Evolutionary conservation across 2,888 invertebrate genomes (phyloP), one percentile per base, ranked within the genome.

Genomic region (Xestia c-nigrum): DNA sequence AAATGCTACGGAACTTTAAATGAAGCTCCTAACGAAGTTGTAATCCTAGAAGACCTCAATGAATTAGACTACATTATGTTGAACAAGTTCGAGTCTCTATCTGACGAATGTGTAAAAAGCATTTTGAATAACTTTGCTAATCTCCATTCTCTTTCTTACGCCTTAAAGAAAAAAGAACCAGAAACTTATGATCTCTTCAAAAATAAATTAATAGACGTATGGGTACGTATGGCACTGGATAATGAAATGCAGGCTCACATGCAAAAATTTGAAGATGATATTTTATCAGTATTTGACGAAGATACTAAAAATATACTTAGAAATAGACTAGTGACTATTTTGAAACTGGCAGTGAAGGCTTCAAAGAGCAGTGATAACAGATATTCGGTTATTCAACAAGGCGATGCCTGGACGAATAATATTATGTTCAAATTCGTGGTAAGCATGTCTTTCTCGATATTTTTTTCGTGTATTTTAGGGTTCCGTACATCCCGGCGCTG

Each of bases 361-460:
- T 12, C 73, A 10, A 87, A 78, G 70, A 47, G 38, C 38, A 85
- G 24, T 4, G 78, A 80, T 7, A 88, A 89, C 6, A 90, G 89
- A 72, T 84, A 90, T 81, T 85, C 87, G 12, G 81, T 92, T 12
- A 89, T 94, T 43, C 87, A 87, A 61, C 94, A 94, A 72, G 94
- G 94, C 21, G 94, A 94, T 80, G 87, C 89, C 12, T 94, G 94
- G 94, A 92, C 90, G 0, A 94, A 93, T 55, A 94, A 94, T 73
- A 85, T 93, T n/a, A 85, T 94, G 87, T 93, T 92, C 61, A 89
- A 82, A 81, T 75, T 87, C 55, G 76, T 90, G 83, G 93, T 89
- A 84, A 84, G 89, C 81, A 43, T 47, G n/a, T 31, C 0, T 43
- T 50, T 47, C 9, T 16, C 0, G 7, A 0, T 40, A 14, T 19